Evolutionary conservation across 2,797 vertebrate species (phyloP).

Genomic region (Ptychadena robeensis): DNA sequence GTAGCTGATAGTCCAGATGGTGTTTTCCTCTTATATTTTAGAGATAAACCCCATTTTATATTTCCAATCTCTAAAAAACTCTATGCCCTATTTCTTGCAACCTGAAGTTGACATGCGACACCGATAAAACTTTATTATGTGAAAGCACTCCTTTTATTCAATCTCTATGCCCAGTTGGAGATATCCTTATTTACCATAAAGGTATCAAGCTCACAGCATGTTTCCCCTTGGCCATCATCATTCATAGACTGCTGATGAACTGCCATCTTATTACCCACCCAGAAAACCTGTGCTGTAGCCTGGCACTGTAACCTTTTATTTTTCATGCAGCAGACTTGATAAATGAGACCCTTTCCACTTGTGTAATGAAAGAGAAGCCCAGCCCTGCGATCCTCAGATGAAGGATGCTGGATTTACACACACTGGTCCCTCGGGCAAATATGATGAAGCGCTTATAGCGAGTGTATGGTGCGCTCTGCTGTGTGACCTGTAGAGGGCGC

Average conservation of each 20-base stretch:
- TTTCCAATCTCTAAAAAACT: too few species aligned
- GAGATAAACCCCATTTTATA: too few species aligned
- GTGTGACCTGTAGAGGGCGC: conserved; percentile 40
- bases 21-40: too few species aligned
- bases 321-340: conserved; percentile 10
- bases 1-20: too few species aligned
- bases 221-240: conserved; percentile 20
- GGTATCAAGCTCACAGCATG: background rate
- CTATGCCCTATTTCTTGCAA: too few species aligned
- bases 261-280: conserved; percentile 21
- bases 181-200: conserved; percentile 2
- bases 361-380: conserved; percentile 28
- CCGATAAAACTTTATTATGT: too few species aligned
- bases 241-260: conserved; percentile 7
- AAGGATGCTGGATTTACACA: conserved; percentile 32
- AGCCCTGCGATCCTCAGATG: background rate
- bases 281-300: background rate
- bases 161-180: background rate
- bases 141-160: background rate
- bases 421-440: background rate
- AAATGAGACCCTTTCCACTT: conserved; percentile 39
- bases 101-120: too few species aligned
- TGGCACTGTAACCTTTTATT: conserved; percentile 20
- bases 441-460: background rate
- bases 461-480: background rate